A percentile compares a stretch with the other conserved stretches of the same genome.
Evolutionary conservation across 2,113 vertebrate genomes (phyloP).

Genomic region (Passerina amoena): DNA sequence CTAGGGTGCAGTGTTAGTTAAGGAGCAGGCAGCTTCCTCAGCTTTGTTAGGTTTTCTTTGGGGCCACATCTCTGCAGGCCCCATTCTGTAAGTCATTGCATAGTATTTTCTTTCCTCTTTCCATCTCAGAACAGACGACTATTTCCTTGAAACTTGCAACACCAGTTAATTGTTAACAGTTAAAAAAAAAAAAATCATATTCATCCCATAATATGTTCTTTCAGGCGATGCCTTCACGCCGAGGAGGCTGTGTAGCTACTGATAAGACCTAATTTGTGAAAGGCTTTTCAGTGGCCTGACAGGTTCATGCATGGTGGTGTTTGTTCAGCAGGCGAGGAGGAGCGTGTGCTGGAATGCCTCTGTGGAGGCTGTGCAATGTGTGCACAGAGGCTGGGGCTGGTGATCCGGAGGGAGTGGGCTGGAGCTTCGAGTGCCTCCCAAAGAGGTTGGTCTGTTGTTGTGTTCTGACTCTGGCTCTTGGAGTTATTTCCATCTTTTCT

Average conservation of each 20-base stretch:
- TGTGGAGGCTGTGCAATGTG: fast-evolving
- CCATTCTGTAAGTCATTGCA: background rate
- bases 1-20: background rate
- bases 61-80: background rate
- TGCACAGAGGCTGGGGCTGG: background rate
- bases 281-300: background rate
- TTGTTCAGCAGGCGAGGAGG: background rate
- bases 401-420: background rate
- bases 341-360: background rate
- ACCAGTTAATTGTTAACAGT: slow-evolving; percentile 73
- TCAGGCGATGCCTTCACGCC: slow-evolving; percentile 14
- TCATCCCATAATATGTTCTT: background rate
- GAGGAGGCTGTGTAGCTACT: slow-evolving; percentile 53
- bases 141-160: slow-evolving; percentile 64
- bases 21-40: background rate
- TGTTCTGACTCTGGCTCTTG: background rate
- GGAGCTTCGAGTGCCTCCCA: background rate
- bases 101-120: background rate
- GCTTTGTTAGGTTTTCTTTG: background rate
- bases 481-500: background rate
- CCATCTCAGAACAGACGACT: background rate
- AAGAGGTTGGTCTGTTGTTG: fast-evolving
- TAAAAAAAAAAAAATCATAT: background rate
- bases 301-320: background rate
- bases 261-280: slow-evolving; percentile 61